Percentiles rank a stretch among this genome's conserved stretches.
Conservation (phyloP, 2,888 invertebrate genomes). For the Watsonalla binaria region DNA sequence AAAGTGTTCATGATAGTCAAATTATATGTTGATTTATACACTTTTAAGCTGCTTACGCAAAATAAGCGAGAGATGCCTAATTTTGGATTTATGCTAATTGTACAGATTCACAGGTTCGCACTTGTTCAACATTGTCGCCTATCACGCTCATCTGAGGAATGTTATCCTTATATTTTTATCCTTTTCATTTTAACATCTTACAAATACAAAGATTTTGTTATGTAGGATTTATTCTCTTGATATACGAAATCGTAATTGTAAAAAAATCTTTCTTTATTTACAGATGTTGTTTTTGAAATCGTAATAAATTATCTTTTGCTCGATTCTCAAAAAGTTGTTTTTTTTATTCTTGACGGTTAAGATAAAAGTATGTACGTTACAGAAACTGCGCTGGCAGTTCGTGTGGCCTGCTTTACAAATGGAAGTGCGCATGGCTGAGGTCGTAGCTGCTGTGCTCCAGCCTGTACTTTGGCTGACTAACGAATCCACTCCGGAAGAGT, state of each 20-base stretch:
- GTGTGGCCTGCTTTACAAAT: conserved; percentile 93
- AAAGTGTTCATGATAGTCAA: background rate
- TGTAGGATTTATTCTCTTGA: too few species aligned
- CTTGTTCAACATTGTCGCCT: too few species aligned
- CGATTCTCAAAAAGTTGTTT: background rate
- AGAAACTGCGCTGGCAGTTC: conserved; percentile 98
- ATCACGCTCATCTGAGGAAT: too few species aligned
- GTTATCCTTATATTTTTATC: too few species aligned
- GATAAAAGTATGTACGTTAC: conserved; percentile 34
- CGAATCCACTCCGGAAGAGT: conserved; percentile 87
- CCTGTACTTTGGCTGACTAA: conserved; percentile 91
- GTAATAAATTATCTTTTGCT: too few species aligned
- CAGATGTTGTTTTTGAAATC: background rate
- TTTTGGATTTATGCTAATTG: background rate
- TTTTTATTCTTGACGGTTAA: conserved; percentile 5
- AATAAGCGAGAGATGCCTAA: background rate
- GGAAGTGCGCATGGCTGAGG: conserved; percentile 91
- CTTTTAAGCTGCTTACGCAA: background rate
- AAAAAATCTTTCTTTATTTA: background rate
- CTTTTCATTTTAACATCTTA: too few species aligned
- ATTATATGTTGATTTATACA: background rate
- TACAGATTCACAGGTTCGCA: background rate
- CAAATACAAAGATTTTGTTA: too few species aligned
- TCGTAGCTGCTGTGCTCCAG: conserved; percentile 90
- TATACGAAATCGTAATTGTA: too few species aligned